A percentile compares a stretch with the other conserved stretches of the same genome.
These are phyloP conservation scores for Heliocidaris erythrogramma DNA, from an alignment of 35 echinoderm and acorn worm genomes.

Conservation along the genomic window DNA sequence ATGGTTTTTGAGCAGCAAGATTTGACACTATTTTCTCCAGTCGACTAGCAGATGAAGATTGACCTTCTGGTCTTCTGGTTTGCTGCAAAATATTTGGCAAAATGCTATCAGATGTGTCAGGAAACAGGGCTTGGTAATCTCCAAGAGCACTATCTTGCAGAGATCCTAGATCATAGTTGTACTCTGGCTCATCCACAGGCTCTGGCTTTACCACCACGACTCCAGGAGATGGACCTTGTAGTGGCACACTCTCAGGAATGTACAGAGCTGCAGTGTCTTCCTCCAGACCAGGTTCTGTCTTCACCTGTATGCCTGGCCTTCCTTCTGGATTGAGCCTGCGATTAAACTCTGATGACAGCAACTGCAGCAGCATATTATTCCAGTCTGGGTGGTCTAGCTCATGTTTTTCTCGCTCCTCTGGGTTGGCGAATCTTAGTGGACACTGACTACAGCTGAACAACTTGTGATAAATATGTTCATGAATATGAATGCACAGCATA, in stretches of 20 bases:
- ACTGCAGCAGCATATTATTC: background rate
- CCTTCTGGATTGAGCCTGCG: background rate
- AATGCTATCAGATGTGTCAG: background rate
- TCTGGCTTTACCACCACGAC: slow-evolving; percentile 7
- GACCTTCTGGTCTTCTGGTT: background rate
- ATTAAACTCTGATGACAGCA: background rate
- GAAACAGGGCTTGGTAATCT: slow-evolving; percentile 38
- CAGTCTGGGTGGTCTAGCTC: slow-evolving; percentile 29
- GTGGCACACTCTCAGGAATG: background rate
- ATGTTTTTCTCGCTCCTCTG: slow-evolving; percentile 17
- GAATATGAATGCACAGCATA: slow-evolving; percentile 27
- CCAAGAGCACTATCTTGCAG: slow-evolving; percentile 24
- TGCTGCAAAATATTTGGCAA: slow-evolving; percentile 10
- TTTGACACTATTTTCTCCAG: slow-evolving; percentile 38
- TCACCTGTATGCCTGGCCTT: background rate
- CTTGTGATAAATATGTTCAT: slow-evolving; percentile 34
- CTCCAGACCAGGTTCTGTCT: slow-evolving; percentile 13
- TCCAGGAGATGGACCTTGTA: background rate
- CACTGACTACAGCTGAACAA: background rate
- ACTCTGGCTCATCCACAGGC: slow-evolving; percentile 36
- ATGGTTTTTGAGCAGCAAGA: slow-evolving; percentile 29
- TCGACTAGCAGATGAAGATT: slow-evolving; percentile 28
- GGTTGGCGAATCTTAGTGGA: slow-evolving; percentile 20
- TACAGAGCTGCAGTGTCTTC: background rate
- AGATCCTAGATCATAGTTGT: background rate